Conservation (phyloP, 1,140 invertebrate genomes). For the Eurosta solidaginis region DNA sequence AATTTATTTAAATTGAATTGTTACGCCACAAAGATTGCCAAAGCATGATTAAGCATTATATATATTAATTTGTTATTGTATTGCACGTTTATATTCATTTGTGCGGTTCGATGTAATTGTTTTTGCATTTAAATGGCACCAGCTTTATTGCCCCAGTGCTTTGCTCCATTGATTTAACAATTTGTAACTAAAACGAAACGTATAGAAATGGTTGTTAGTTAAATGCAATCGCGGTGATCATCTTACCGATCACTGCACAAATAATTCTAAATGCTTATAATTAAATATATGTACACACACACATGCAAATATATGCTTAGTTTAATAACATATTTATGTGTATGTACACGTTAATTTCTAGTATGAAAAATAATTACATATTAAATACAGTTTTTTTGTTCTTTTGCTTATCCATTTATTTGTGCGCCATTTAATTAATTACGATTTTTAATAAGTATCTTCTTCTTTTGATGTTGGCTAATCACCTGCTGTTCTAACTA, state of each 20-base stretch:
- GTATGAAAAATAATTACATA: conserved; percentile 23
- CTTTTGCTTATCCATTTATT: neutral
- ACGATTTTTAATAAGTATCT: too few relatives aligned
- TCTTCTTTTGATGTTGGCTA: conserved; percentile 1
- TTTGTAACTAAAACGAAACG: conserved; percentile 19
- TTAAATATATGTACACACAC: neutral
- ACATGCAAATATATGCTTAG: neutral
- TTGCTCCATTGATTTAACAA: conserved; percentile 12
- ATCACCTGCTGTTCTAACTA: neutral
- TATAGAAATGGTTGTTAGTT: neutral
- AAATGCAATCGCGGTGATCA: neutral
- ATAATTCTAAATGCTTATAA: neutral
- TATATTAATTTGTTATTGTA: conserved; percentile 9
- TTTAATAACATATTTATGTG: neutral
- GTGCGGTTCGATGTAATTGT: conserved; percentile 38
- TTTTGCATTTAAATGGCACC: conserved; percentile 53
- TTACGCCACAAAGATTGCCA: conserved; percentile 11
- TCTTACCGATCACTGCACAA: conserved; percentile 2
- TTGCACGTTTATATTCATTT: neutral
- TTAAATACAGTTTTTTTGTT: neutral
- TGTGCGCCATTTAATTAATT: neutral
- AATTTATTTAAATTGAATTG: conserved; percentile 10
- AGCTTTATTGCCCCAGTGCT: conserved; percentile 38
- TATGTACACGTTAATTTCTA: neutral
- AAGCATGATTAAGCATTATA: conserved; percentile 11